Percentiles rank a stretch among this genome's conserved stretches.
phyloP scores from a whole-genome alignment of 2,797 vertebrate genomes.

The Sebastolobus alascanus region DNA sequence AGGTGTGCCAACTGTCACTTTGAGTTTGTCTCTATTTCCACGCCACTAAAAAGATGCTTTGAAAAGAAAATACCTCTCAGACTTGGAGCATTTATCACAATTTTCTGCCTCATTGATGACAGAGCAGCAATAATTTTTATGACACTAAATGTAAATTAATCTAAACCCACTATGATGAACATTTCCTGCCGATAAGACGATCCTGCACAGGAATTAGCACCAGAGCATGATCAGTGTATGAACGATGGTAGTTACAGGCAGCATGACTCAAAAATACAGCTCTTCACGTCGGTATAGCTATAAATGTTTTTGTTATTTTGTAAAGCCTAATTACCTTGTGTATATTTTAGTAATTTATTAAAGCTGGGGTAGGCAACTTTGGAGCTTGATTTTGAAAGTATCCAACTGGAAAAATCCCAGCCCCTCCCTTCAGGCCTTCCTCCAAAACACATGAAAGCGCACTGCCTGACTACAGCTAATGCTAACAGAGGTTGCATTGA shows the following conservation, averaged over 20 bases:
- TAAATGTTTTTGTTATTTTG: slow-evolving; percentile 9
- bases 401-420: background rate
- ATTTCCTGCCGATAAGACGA: slow-evolving; percentile 8
- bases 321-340: background rate
- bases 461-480: background rate
- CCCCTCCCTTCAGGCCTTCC: background rate
- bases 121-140: slow-evolving; percentile 47
- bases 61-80: slow-evolving; percentile 56
- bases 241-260: slow-evolving; percentile 44
- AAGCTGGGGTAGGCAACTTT: background rate
- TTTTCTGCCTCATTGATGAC: slow-evolving; percentile 52
- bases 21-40: slow-evolving; percentile 44
- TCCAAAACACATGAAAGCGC: background rate
- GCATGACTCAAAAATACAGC: slow-evolving; percentile 4
- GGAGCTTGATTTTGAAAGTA: background rate
- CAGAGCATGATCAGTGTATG: slow-evolving; percentile 26
- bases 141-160: slow-evolving; percentile 59
- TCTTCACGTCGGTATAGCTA: background rate
- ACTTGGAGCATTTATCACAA: slow-evolving; percentile 64
- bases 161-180: slow-evolving; percentile 17
- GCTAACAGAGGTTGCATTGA: no score
- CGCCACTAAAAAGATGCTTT: slow-evolving; percentile 40
- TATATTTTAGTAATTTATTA: background rate
- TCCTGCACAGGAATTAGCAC: slow-evolving; percentile 30
- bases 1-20: slow-evolving; percentile 61